Base-by-base conservation (phyloP, 2,113 vertebrate genomes). In the Coturnix japonica region DNA sequence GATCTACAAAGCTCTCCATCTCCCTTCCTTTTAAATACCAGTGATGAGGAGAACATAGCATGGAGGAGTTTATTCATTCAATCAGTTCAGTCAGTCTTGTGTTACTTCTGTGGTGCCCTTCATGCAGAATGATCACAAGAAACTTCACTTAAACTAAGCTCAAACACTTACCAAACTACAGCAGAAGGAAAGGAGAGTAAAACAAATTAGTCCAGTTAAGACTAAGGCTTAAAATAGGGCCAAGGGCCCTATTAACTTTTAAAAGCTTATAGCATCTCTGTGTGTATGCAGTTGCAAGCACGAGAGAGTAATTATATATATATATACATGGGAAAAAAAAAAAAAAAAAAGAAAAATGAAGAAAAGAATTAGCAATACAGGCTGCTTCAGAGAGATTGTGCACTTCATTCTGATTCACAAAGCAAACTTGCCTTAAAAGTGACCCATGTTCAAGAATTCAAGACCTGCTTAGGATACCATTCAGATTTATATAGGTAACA, bases 171-270 rank as follows among this genome's bases (percentile, higher is more conserved):
- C 81, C 85, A 93, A 90, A 95, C 14, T 77, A 78, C 89, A 92
- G 93, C 91, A 96, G 96, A 97, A 96, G 94, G 87, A 85, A 96
- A 87, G 47, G 30, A 95, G 72, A 95, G 96, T 96, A 95, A 98
- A 98, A 92, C 77, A 97, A 97, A 91, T 97, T 90, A 96, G 59
- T 91, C 78, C 80, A 77, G 73, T 87, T 70, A 95, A 96, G 47
- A 73, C 35, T 73, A 81, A 92, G 91, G 77, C 41, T 97, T 95
- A 86, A 97, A 97, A 97, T 53, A 17, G 94, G 87, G 75, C 90
- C 49, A 14, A 97, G 82, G 89, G 75, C 57, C 94, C 83, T 95
- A 93, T 96, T 97, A 97, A 92, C 69, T 91, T 88, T 87, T 82
- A 94, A 96, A 95, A 96, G 76, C 73, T 96, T 97, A 91, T 74